Evolutionary conservation across 2,888 invertebrate genomes (phyloP).

Genomic region (Cantharis rustica): DNA sequence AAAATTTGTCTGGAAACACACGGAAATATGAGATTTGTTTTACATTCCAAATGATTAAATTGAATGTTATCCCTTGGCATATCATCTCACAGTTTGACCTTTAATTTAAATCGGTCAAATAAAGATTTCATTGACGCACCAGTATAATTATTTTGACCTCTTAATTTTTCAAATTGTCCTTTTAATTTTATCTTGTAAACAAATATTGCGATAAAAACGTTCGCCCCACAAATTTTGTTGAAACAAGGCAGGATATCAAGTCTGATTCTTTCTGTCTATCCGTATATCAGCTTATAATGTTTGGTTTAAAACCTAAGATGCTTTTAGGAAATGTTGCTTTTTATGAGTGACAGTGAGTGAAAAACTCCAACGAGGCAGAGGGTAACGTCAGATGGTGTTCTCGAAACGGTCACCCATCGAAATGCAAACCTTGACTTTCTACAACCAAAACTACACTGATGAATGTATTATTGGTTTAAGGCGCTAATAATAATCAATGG

Average conservation of each 20-base stretch:
- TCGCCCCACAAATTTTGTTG: background rate
- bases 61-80: background rate
- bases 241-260: background rate
- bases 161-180: background rate
- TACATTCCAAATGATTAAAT: background rate
- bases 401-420: too few species aligned
- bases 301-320: too few species aligned
- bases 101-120: background rate
- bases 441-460: too few species aligned
- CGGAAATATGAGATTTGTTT: background rate
- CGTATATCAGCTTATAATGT: too few species aligned
- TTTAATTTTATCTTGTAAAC: background rate
- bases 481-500: too few species aligned
- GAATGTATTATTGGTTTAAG: too few species aligned
- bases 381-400: too few species aligned
- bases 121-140: background rate
- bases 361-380: too few species aligned
- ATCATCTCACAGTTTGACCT: background rate
- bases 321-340: too few species aligned
- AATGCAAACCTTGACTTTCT: too few species aligned
- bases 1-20: background rate
- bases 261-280: too few species aligned
- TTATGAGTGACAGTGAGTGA: too few species aligned
- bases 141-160: background rate
- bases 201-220: background rate